A percentile compares a stretch with the other conserved stretches of the same genome.
Conservation (phyloP, 2,113 vertebrate genomes). For the Halichoerus grypus region DNA sequence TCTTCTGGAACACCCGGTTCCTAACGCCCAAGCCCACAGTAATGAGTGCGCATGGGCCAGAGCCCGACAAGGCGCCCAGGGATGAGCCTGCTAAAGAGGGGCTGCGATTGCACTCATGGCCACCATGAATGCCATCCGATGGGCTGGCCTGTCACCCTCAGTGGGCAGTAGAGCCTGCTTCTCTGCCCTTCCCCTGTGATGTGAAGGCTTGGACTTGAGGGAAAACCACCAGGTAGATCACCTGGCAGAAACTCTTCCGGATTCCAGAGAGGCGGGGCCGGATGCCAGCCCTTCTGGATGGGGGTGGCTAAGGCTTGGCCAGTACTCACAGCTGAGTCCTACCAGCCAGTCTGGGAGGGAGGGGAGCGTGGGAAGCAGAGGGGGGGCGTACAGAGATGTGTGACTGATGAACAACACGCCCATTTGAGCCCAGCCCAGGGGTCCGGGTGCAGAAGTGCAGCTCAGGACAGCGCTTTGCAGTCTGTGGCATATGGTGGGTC, state of each 20-base stretch:
- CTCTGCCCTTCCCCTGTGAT: not conserved
- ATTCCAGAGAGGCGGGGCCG: not conserved
- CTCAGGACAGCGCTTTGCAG: fast-evolving
- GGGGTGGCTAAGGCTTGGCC: not conserved
- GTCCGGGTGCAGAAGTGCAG: not conserved
- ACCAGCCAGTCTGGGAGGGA: not conserved
- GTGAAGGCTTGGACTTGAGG: not conserved
- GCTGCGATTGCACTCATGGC: not conserved
- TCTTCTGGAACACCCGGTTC: not conserved
- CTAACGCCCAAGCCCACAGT: no score
- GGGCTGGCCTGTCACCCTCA: not conserved
- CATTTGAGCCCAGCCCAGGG: not conserved
- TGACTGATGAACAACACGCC: fast-evolving
- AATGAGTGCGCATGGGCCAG: not conserved
- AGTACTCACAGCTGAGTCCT: not conserved
- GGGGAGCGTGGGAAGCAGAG: not conserved
- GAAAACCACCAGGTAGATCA: not conserved
- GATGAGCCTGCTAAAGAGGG: not conserved
- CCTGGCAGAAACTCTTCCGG: not conserved
- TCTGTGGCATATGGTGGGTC: not conserved
- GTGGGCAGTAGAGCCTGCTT: not conserved
- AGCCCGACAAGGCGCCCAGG: not conserved
- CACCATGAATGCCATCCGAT: not conserved
- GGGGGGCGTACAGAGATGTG: not conserved
- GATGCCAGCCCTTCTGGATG: not conserved